Percentiles rank a stretch among this genome's conserved stretches.
phyloP scores from a whole-genome alignment of 1,140 invertebrate genomes.

The Caenorhabditis elegans region WBcel235 BX284602.5:14205501-14206000 shows the following conservation, averaged over 20 bases:
- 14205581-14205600: too few species aligned
- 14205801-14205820: background rate
- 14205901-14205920: conserved; percentile 52
- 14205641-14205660: conserved; percentile 6
- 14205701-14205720: conserved; percentile 8
- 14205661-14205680: background rate
- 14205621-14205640: conserved; percentile 22
- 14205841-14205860: conserved; percentile 51
- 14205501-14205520: background rate
- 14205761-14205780: background rate
- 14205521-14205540: background rate
- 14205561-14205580: background rate
- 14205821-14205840: conserved; percentile 46
- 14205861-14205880: conserved; percentile 61
- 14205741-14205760: conserved; percentile 5
- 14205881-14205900: conserved; percentile 59
- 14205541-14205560: background rate
- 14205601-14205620: background rate
- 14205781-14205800: background rate
- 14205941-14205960: too few species aligned
- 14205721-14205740: background rate
- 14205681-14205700: conserved; percentile 30
- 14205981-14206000: too few species aligned
- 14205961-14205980: too few species aligned
- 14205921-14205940: too few species aligned